These are phyloP conservation scores for Reticulitermes lucifugus DNA, from an alignment of 2,888 invertebrate species.

Conservation along the genomic window DNA sequence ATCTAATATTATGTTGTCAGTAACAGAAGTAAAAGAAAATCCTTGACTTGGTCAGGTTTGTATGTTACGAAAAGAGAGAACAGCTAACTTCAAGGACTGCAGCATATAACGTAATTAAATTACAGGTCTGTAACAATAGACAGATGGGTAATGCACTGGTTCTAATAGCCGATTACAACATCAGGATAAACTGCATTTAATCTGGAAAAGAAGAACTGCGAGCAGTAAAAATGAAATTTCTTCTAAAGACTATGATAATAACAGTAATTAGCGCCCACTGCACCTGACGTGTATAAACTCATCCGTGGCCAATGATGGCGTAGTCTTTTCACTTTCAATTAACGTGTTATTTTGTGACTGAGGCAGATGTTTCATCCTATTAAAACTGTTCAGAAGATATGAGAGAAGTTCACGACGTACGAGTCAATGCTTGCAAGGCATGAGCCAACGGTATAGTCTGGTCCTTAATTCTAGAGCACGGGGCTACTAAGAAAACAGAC, in stretches of 20 bases:
- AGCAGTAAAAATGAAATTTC: neutral
- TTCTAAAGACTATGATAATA: neutral
- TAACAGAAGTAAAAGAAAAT: neutral
- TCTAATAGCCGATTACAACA: neutral
- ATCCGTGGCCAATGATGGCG: neutral
- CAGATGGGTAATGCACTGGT: neutral
- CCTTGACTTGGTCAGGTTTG: neutral
- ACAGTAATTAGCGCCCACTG: neutral
- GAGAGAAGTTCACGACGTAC: neutral
- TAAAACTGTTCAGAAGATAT: neutral
- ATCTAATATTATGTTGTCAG: neutral
- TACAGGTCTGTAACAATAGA: neutral
- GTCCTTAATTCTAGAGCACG: too few relatives aligned
- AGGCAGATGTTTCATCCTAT: neutral
- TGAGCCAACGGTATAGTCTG: too few relatives aligned
- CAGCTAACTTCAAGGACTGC: neutral
- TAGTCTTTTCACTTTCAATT: too few relatives aligned
- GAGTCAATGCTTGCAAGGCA: neutral
- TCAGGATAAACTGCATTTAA: constrained; percentile 4
- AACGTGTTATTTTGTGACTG: neutral
- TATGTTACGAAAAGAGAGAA: neutral
- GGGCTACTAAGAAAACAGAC: too few relatives aligned
- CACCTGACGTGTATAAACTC: neutral
- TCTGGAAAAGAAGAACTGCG: neutral
- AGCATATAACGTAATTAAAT: neutral